A percentile compares a stretch with the other conserved stretches of the same genome.
Evolutionary conservation across 2,888 invertebrate species (phyloP).

Genomic region (Hartigia nigra): DNA sequence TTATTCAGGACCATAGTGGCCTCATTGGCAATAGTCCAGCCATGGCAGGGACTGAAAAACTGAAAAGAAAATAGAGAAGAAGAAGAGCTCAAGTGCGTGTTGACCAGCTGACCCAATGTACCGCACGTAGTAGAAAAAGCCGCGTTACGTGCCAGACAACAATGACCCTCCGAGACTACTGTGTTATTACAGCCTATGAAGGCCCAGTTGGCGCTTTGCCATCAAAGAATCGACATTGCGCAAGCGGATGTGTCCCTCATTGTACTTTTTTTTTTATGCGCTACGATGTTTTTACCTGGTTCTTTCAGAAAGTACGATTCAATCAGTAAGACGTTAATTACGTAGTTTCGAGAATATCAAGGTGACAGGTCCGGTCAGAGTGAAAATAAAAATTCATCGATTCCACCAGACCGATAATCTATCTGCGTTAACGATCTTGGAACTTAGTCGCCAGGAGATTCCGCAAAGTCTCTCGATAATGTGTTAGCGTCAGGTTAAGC

Average conservation of each 20-base stretch:
- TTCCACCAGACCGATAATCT: background rate
- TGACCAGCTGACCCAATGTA: background rate
- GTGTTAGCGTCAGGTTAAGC: background rate
- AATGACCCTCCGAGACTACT: background rate
- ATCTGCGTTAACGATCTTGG: background rate
- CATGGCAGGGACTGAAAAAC: background rate
- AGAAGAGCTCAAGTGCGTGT: background rate
- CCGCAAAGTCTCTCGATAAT: background rate
- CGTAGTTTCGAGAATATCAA: background rate
- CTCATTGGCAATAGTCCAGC: background rate
- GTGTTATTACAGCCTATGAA: background rate
- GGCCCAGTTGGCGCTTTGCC: background rate
- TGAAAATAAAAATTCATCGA: background rate
- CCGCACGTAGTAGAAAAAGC: background rate
- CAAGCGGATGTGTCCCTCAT: background rate
- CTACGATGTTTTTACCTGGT: background rate
- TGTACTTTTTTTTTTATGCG: background rate
- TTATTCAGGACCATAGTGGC: background rate
- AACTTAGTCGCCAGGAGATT: background rate
- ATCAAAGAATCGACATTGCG: background rate
- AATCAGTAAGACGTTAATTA: background rate
- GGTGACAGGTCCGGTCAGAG: background rate
- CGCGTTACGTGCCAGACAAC: background rate
- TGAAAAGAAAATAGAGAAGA: background rate
- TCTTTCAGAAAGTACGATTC: background rate